These are phyloP conservation scores for Ariolimax columbianus DNA, from an alignment of 2,888 invertebrate genomes.

Conservation along the genomic window DNA sequence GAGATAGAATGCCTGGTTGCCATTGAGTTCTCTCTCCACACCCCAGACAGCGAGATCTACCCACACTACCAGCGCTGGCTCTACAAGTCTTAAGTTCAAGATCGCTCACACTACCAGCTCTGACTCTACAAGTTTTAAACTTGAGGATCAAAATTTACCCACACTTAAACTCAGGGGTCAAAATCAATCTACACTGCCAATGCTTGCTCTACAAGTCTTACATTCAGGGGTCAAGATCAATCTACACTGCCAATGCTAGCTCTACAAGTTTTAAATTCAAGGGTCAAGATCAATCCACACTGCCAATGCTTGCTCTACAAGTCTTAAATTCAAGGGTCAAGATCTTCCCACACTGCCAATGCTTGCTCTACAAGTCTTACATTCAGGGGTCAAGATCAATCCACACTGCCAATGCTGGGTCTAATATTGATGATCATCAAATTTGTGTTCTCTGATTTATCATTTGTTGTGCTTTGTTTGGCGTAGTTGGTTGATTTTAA, in stretches of 20 bases:
- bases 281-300: slow-evolving; percentile 92
- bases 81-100: slow-evolving; percentile 88
- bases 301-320: slow-evolving; percentile 86
- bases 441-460: too few relatives aligned
- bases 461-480: too few relatives aligned
- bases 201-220: slow-evolving; percentile 80
- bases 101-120: not conserved
- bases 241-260: slow-evolving; percentile 95
- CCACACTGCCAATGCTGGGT: not conserved
- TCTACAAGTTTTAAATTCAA: not conserved
- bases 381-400: not conserved
- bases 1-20: slow-evolving; percentile 97
- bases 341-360: slow-evolving; percentile 95
- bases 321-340: slow-evolving; percentile 82
- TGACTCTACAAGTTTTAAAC: not conserved
- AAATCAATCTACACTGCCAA: slow-evolving; percentile 96
- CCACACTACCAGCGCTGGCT: slow-evolving; percentile 96
- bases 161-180: slow-evolving; percentile 90
- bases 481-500: too few relatives aligned
- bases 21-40: slow-evolving; percentile 94
- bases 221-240: slow-evolving; percentile 86
- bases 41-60: slow-evolving; percentile 93
- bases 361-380: slow-evolving; percentile 77
- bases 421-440: too few relatives aligned
- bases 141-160: not conserved